Evolutionary conservation across 2,113 vertebrate genomes (phyloP).

Genomic region (Cromileptes altivelis): DNA sequence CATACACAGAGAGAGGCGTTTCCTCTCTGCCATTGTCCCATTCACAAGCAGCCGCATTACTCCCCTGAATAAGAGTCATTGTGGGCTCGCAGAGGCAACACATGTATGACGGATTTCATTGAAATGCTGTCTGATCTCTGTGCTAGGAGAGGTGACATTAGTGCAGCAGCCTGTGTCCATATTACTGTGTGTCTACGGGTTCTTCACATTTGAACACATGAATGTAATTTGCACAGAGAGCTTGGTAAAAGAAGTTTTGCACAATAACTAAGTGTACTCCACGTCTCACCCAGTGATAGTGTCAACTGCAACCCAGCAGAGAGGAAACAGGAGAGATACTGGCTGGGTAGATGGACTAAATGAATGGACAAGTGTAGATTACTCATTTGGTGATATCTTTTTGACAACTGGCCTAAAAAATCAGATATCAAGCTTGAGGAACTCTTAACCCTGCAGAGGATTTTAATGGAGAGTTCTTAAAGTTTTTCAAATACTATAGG

Average conservation of each 20-base stretch:
- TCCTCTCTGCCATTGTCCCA: conserved; percentile 48
- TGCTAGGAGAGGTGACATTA: neutral
- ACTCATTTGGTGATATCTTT: neutral
- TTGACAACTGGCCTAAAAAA: neutral
- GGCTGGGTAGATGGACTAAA: neutral
- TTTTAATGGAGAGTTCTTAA: neutral
- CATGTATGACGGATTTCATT: neutral
- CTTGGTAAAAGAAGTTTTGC: neutral
- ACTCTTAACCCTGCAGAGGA: neutral
- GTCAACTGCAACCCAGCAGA: too few species aligned
- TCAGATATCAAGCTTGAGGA: neutral
- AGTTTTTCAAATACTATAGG: neutral
- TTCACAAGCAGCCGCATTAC: conserved; percentile 28
- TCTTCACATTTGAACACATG: neutral
- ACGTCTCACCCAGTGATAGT: too few species aligned
- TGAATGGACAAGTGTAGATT: neutral
- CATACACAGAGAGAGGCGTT: conserved; percentile 28
- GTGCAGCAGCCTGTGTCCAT: neutral
- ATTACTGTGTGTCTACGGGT: neutral
- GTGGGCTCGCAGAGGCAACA: conserved; percentile 21
- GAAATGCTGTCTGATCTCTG: conserved; percentile 8
- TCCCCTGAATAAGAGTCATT: conserved; percentile 24
- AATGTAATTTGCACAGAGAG: neutral
- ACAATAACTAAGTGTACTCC: too few species aligned
- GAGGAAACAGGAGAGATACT: neutral